phyloP scores from a whole-genome alignment of 2,113 vertebrate genomes.

The Triplophysa siluroides region DNA sequence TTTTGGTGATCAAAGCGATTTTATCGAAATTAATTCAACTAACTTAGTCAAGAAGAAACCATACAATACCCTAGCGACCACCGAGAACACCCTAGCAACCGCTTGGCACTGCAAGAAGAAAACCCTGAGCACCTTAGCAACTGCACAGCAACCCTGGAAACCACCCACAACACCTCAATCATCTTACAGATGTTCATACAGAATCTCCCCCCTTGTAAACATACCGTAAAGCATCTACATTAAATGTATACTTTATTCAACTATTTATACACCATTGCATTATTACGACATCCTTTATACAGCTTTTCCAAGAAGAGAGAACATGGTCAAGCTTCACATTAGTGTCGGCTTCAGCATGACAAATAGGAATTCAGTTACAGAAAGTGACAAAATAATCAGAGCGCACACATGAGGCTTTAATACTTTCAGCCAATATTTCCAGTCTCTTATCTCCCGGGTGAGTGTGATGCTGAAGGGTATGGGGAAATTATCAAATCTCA shows the following conservation, averaged over 20 bases:
- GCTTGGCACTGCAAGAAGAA: no score
- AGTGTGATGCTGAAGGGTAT: slow-evolving; percentile 50
- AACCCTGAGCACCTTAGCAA: no score
- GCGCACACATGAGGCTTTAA: slow-evolving; percentile 48
- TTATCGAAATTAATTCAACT: no score
- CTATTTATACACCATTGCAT: background rate
- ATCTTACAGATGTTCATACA: no score
- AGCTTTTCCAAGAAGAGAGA: background rate
- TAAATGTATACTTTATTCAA: background rate
- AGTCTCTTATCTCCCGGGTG: slow-evolving; percentile 47
- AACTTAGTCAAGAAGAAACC: no score
- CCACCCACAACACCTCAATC: no score
- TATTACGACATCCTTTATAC: background rate
- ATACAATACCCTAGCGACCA: no score
- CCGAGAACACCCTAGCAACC: no score
- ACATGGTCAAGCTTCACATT: background rate
- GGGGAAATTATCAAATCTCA: slow-evolving; percentile 58
- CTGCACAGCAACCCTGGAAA: no score
- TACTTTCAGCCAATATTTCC: slow-evolving; percentile 47
- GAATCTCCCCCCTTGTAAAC: no score
- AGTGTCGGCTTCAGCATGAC: slow-evolving; percentile 2
- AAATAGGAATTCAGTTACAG: slow-evolving; percentile 41
- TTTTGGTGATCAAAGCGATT: no score
- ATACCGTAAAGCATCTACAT: no score
- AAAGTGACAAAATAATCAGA: slow-evolving; percentile 45